Evolutionary conservation across 64 coral and sea anemone genomes (phyloP).

Genomic region (Pocillopora damicornis): DNA sequence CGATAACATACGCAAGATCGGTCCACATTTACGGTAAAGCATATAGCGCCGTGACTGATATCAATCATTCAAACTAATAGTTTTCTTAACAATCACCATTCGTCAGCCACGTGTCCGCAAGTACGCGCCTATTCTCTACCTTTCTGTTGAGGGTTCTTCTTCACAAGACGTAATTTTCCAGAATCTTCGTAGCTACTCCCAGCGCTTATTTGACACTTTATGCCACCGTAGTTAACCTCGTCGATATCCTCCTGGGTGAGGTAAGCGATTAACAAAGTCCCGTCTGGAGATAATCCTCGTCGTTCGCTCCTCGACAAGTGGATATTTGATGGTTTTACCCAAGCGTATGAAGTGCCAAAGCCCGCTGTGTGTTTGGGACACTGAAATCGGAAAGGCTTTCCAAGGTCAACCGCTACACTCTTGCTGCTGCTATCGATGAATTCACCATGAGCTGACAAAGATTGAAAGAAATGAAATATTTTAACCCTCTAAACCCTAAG

Average conservation of each 20-base stretch:
- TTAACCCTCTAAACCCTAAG: too few species aligned
- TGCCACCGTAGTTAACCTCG: not conserved
- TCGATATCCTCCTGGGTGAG: conserved; percentile 30
- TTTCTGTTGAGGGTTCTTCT: not conserved
- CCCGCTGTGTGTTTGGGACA: conserved; percentile 4
- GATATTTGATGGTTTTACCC: not conserved
- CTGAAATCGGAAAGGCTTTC: conserved; percentile 5
- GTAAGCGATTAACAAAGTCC: conserved; percentile 19
- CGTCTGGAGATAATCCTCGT: conserved; percentile 14
- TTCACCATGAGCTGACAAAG: not conserved
- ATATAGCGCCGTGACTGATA: not conserved
- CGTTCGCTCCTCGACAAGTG: not conserved
- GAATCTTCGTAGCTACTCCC: conserved; percentile 1
- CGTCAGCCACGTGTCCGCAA: too few species aligned
- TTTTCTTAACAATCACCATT: too few species aligned
- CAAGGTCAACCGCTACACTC: not conserved
- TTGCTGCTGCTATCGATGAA: not conserved
- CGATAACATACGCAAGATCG: too few species aligned
- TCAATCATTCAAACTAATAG: not conserved
- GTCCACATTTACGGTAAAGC: not conserved
- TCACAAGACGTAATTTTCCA: not conserved
- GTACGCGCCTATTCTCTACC: not conserved
- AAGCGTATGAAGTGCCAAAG: not conserved
- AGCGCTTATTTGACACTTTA: conserved; percentile 31
- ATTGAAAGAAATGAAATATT: not conserved